These are phyloP conservation scores for Chrysocyon brachyurus DNA, from an alignment of 2,797 vertebrate genomes.

Conservation along the genomic window DNA sequence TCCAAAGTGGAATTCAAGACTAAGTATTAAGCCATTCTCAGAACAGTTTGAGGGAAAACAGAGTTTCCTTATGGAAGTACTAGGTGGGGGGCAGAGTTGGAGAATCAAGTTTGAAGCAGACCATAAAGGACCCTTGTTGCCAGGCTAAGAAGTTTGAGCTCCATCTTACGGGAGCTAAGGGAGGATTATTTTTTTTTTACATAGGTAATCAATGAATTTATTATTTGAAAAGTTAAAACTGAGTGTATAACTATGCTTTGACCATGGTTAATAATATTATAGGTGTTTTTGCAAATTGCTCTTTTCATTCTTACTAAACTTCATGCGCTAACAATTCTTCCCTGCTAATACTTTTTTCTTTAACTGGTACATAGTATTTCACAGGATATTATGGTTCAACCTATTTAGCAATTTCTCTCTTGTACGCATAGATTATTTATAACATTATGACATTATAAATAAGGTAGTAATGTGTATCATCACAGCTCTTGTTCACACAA, in stretches of 20 bases:
- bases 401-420: background rate
- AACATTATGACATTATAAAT: background rate
- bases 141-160: background rate
- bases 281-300: background rate
- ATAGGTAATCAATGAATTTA: background rate
- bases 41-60: background rate
- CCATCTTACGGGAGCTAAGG: background rate
- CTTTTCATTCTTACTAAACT: background rate
- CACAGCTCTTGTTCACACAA: background rate
- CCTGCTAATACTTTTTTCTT: background rate
- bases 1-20: background rate
- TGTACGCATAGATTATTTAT: background rate
- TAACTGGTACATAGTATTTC: background rate
- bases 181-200: background rate
- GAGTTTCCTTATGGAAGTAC: background rate
- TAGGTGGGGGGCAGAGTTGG: too few relatives aligned
- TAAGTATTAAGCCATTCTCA: background rate
- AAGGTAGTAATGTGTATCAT: background rate
- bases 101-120: background rate
- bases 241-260: background rate
- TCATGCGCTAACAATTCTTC: background rate
- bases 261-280: background rate
- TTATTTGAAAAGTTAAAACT: background rate
- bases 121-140: background rate
- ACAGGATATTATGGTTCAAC: background rate